Evolutionary conservation across 2,797 vertebrate species (phyloP).

Genomic region (Gila robusta): DNA sequence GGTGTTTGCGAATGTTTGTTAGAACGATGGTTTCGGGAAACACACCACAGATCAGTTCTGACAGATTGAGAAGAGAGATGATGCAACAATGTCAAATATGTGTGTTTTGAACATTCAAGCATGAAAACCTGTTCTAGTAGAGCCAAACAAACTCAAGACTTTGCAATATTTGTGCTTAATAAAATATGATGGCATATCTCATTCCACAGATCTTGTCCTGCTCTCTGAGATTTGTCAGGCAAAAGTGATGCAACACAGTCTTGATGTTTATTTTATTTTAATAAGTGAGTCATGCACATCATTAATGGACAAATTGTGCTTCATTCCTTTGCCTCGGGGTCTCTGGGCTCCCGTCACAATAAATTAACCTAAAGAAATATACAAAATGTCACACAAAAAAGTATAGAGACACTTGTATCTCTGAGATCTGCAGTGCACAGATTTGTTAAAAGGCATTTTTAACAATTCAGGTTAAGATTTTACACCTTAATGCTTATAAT

Average conservation of each 20-base stretch:
- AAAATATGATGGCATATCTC: not conserved
- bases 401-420: not conserved
- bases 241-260: not conserved
- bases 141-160: not conserved
- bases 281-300: slow-evolving; percentile 24
- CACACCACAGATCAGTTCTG: not conserved
- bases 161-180: not conserved
- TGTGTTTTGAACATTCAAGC: not conserved
- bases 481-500: not conserved
- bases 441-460: not conserved
- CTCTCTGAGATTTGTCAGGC: not conserved
- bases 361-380: not conserved
- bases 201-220: not conserved
- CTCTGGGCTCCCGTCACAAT: not conserved
- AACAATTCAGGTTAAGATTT: not conserved
- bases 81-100: not conserved
- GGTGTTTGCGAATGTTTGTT: too few relatives aligned
- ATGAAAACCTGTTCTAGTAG: not conserved
- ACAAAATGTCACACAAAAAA: not conserved
- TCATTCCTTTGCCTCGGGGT: not conserved
- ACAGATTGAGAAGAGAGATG: not conserved
- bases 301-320: slow-evolving; percentile 14
- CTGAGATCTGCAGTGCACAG: not conserved
- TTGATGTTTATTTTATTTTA: slow-evolving; percentile 7
- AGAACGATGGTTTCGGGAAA: too few relatives aligned